Evolutionary conservation across 2,888 invertebrate species (phyloP).

Genomic region (Endotricha flammealis): DNA sequence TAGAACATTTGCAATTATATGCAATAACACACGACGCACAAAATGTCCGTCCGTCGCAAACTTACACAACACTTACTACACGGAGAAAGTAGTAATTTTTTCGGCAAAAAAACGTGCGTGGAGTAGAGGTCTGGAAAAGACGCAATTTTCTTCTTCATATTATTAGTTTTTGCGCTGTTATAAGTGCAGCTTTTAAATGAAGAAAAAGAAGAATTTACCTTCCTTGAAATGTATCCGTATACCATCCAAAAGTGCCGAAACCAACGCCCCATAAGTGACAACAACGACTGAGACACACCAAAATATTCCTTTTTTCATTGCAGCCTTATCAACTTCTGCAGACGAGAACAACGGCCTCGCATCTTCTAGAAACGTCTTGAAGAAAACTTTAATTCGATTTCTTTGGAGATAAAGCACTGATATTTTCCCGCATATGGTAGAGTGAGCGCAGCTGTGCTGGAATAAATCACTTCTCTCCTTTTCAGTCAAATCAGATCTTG

Average conservation of each 20-base stretch:
- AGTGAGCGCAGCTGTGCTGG: constrained; percentile 39
- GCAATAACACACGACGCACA: too few relatives aligned
- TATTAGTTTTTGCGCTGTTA: too few relatives aligned
- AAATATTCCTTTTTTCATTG: constrained; percentile 30
- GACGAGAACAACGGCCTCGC: constrained; percentile 25
- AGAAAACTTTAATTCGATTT: constrained; percentile 28
- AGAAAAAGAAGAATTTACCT: constrained; percentile 39
- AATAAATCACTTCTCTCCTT: constrained; percentile 41
- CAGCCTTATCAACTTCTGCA: constrained; percentile 28
- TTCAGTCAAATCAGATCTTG: constrained; percentile 32
- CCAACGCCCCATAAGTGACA: constrained; percentile 26
- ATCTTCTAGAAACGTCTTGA: constrained; percentile 40
- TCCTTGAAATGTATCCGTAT: constrained; percentile 31
- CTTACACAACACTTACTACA: too few relatives aligned
- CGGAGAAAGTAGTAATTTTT: too few relatives aligned
- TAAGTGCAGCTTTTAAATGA: too few relatives aligned
- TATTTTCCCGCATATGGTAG: constrained; percentile 34
- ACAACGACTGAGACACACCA: constrained; percentile 23
- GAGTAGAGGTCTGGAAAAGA: too few relatives aligned
- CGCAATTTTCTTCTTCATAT: too few relatives aligned
- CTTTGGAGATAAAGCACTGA: constrained; percentile 33
- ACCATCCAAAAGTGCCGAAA: constrained; percentile 27
- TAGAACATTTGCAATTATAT: too few relatives aligned
- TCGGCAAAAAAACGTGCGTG: too few relatives aligned
- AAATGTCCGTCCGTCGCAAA: too few relatives aligned